Evolutionary conservation across 2,797 vertebrate genomes (phyloP), one percentile per base, ranked within the genome.

Genomic region (Selene dorsalis): DNA sequence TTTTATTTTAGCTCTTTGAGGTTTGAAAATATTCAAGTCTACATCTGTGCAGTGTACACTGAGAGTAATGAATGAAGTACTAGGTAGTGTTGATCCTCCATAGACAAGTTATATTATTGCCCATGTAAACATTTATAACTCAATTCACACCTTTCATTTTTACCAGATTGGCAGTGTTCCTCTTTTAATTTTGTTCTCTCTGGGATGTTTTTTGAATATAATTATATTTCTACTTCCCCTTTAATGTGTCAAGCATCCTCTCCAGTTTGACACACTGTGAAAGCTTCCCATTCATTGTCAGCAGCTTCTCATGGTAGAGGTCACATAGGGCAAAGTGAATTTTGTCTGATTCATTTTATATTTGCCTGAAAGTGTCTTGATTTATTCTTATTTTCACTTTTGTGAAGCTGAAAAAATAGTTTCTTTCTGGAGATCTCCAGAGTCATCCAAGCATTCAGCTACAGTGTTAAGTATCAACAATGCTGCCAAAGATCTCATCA

Each of bases 201-300:
- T 47, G 4, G 0, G 4, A 6, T 45, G 0, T 63, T 48, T 48
- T 20, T 20, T 20, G 32, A 35, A 35, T 35, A 8, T 35, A 9
- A 43, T 14, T 30, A 28, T 43, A 38, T 82, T 64, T 69, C 3
- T 66, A 88, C 74, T 89, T 91, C 76, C 63, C 30, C 66, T 86
- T 80, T 77, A 45, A 64, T 39, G 14, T 67, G 39, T 48, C 24
- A 16, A 68, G 18, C 52, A 26, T 22, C 8, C 57, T 66, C 52
- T 70, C 39, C 28, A 22, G 47, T 59, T 38, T 58, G 24, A 57
- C 61, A 20, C 65, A 35, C 30, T 75, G 30, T 74, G 4, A 67
- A 53, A 56, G 76, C 26, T 39, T 75, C 57, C 38, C 48, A 59
- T 73, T 18, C 50, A 58, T 4, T 77, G 18, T 69, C 30, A 14